Base-by-base conservation (phyloP, 2,888 invertebrate genomes). In the Dasypolia templi region DNA sequence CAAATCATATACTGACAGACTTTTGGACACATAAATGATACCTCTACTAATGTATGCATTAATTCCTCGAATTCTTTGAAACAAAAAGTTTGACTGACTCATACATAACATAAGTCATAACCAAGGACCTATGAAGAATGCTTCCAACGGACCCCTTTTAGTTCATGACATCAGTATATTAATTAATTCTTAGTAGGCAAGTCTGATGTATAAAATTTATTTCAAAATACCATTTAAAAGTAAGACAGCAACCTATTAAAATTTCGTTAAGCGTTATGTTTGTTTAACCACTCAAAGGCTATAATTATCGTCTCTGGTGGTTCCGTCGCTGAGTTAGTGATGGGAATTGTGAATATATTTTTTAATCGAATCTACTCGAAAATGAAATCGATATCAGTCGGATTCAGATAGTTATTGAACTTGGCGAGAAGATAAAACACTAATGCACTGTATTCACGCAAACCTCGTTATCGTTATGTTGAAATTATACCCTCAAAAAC, bases 291-390 rank as follows among this genome's bases (percentile, higher is more conserved):
- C 77, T 86, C 86, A 70, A 77, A 91, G 88, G 89, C 89, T 88
- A 81, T 91, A 92, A 93, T 93, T 93, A 93, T 92, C 92, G 64
- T 90, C 91, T 89, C 84, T 72, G 92, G 93, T 90, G 92, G 92
- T 89, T 88, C 19, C 26, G 46, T 32, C 49, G 46, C n/a, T 46
- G 39, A 71, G 65, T 59, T 78, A 74, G 81, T 83, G 79, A 79
- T 79, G 83, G 35, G 62, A 74, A 58, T 68, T 78, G 73, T 39
- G 53, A 71, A 67, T 66, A 14, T 64, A 63, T 78, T 62, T 56
- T 66, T 49, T 2, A 66, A 73, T 73, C n/a, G 32, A 63, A 63
- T 66, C 44, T 42, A 39, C 17, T 64, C 32, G 55, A 79, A 58
- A 39, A 26, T 61, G 58, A 61, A 66, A 53, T 77, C 35, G 69